Conservation (phyloP, 2,797 vertebrate species). For the Lateolabrax maculatus region DNA sequence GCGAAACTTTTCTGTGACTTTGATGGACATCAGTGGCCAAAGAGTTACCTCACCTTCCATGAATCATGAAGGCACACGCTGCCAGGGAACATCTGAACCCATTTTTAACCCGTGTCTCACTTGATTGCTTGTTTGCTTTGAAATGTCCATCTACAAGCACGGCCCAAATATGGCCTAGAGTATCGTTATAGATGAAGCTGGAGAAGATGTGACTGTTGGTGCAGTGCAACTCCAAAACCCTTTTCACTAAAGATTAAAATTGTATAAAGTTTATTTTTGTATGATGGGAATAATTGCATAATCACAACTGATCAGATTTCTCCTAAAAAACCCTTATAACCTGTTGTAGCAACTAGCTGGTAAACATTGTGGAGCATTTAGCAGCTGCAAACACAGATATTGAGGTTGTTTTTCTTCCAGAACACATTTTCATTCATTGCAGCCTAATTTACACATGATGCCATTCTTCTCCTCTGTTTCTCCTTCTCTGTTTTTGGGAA, state of each 20-base stretch:
- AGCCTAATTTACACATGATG: not conserved
- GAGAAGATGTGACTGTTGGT: not conserved
- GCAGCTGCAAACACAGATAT: not conserved
- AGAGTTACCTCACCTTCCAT: constrained; percentile 7
- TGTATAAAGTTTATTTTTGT: not conserved
- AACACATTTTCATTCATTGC: not conserved
- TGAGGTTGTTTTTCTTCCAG: not conserved
- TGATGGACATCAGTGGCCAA: not conserved
- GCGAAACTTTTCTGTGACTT: not conserved
- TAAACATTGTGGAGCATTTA: too few relatives aligned
- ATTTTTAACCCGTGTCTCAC: not conserved
- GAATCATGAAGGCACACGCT: not conserved
- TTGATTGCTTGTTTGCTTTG: constrained; percentile 11
- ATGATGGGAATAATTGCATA: not conserved
- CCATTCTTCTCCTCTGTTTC: not conserved
- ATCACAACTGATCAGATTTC: not conserved
- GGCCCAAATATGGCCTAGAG: not conserved
- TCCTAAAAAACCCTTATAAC: too few relatives aligned
- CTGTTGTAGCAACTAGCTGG: too few relatives aligned
- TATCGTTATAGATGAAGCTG: not conserved
- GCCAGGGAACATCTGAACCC: constrained; percentile 14
- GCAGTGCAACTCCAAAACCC: not conserved
- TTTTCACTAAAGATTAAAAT: not conserved
- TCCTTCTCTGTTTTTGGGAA: not conserved
- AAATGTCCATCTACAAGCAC: not conserved